Evolutionary conservation across 2,888 invertebrate species (phyloP).

Genomic region (Nipponacmea schrenckii): DNA sequence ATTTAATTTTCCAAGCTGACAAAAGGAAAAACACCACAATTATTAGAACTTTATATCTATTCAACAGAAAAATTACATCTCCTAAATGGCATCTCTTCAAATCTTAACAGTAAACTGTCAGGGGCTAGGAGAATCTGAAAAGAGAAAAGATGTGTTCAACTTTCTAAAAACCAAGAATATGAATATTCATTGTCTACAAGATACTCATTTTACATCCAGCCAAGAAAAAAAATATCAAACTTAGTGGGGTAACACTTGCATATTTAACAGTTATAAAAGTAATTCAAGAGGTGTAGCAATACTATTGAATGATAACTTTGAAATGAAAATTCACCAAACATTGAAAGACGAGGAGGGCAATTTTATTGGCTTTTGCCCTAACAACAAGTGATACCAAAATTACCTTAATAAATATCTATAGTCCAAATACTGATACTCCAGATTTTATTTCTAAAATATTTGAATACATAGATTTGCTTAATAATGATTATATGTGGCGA

Average conservation of each 20-base stretch:
- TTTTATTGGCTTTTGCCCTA: not conserved
- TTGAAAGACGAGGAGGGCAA: not conserved
- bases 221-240: not conserved
- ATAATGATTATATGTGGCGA: conserved; percentile 9
- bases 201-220: not conserved
- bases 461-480: not conserved
- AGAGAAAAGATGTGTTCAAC: conserved; percentile 3
- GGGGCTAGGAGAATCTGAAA: conserved; percentile 4
- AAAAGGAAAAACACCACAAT: too few species aligned
- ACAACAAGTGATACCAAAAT: not conserved
- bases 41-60: too few species aligned
- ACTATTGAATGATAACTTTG: not conserved
- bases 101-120: not conserved
- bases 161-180: not conserved
- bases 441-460: conserved; percentile 10
- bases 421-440: conserved; percentile 19
- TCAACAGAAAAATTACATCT: too few species aligned
- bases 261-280: not conserved
- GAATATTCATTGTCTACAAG: not conserved
- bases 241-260: not conserved
- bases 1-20: too few species aligned
- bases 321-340: not conserved
- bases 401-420: conserved; percentile 13
- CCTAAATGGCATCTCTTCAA: not conserved
- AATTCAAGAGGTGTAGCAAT: not conserved